These are phyloP conservation scores for Cylas formicarius DNA, from an alignment of 1,140 invertebrate genomes.

Conservation along the genomic window DNA sequence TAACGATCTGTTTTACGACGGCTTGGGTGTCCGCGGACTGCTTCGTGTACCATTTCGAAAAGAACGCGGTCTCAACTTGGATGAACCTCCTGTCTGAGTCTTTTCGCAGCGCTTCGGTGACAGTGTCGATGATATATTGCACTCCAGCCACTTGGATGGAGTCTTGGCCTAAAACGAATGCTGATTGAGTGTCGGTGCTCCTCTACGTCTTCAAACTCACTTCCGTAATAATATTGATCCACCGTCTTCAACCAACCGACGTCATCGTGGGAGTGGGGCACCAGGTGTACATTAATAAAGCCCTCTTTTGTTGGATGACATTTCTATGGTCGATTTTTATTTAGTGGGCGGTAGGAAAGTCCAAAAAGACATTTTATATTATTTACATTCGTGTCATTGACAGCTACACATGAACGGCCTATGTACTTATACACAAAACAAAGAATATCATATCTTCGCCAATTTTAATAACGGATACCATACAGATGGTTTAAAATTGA, in stretches of 20 bases:
- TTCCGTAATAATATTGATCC: constrained; percentile 71
- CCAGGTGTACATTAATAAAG: constrained; percentile 28
- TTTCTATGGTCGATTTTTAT: too few relatives aligned
- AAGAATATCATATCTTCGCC: too few relatives aligned
- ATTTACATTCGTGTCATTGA: too few relatives aligned
- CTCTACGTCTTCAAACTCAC: constrained; percentile 12
- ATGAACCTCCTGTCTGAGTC: constrained; percentile 53
- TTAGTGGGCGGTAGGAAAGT: too few relatives aligned
- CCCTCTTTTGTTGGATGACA: constrained; percentile 45
- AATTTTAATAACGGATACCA: too few relatives aligned
- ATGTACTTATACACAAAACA: too few relatives aligned
- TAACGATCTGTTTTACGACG: constrained; percentile 41
- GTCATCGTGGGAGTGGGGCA: constrained; percentile 68
- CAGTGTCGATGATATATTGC: constrained; percentile 85
- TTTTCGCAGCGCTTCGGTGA: constrained; percentile 65
- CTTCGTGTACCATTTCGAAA: constrained; percentile 59
- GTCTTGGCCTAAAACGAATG: constrained; percentile 49
- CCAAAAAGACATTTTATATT: too few relatives aligned
- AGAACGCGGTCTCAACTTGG: constrained; percentile 42
- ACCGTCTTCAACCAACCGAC: constrained; percentile 79
- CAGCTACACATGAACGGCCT: too few relatives aligned
- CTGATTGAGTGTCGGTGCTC: too few relatives aligned
- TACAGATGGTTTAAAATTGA: too few relatives aligned
- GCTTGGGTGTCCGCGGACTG: constrained; percentile 47
- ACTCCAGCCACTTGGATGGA: constrained; percentile 72